Evolutionary conservation across 2,797 vertebrate genomes (phyloP).

Genomic region (Chrysocyon brachyurus): DNA sequence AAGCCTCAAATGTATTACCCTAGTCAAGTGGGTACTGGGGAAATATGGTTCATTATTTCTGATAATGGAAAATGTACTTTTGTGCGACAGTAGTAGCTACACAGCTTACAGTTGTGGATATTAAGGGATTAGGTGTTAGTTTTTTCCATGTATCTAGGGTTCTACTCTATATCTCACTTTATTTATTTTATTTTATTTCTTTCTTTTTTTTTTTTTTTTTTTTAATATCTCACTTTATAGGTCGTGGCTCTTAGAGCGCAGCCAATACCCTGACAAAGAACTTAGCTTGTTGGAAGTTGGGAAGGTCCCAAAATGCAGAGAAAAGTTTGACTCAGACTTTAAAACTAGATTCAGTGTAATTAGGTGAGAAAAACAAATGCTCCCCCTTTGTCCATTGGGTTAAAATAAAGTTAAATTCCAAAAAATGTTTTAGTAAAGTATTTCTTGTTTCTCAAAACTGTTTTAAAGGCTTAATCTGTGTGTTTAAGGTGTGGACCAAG

Average conservation of each 20-base stretch:
- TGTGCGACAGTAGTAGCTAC: background rate
- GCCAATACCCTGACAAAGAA: background rate
- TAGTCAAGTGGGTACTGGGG: slow-evolving; percentile 19
- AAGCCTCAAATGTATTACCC: slow-evolving; percentile 46
- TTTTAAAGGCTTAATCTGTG: slow-evolving; percentile 36
- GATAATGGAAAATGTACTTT: slow-evolving; percentile 54
- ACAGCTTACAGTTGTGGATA: background rate
- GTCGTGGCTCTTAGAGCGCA: background rate
- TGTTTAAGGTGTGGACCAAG: background rate
- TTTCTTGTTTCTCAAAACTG: background rate
- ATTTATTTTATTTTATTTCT: too few relatives aligned
- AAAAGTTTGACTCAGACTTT: background rate
- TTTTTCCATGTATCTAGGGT: background rate
- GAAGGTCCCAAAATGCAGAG: background rate
- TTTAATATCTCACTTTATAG: background rate
- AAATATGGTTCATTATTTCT: slow-evolving; percentile 74
- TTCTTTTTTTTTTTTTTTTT: background rate
- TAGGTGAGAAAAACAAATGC: slow-evolving; percentile 5
- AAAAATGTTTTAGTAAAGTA: background rate
- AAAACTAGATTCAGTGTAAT: background rate
- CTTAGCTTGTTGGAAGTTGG: background rate
- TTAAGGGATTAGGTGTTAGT: background rate
- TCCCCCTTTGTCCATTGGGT: background rate
- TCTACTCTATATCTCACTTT: background rate
- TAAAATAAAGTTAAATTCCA: slow-evolving; percentile 53